These are phyloP conservation scores for Cyprinus carpio DNA, from an alignment of 2,113 vertebrate genomes.

Conservation along the genomic window DNA sequence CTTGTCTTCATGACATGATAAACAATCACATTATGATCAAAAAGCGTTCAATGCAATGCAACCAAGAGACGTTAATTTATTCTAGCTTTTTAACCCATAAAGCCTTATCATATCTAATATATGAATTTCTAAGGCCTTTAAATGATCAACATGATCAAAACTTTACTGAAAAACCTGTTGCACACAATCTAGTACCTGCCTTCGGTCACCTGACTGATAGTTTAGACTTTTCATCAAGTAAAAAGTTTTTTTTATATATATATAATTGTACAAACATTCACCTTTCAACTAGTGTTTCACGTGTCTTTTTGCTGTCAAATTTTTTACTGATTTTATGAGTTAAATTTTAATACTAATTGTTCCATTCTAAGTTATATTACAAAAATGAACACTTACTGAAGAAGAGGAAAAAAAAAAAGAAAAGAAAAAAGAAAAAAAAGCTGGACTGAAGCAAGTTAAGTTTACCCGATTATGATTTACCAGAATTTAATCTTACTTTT, in stretches of 20 bases:
- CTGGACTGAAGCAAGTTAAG: too few species aligned
- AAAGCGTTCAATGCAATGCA: background rate
- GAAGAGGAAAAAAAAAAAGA: too few species aligned
- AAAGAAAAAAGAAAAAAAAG: too few species aligned
- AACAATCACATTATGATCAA: background rate
- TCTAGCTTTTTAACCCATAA: background rate
- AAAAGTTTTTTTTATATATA: background rate
- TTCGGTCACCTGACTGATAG: background rate
- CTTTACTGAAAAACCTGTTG: background rate
- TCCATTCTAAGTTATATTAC: background rate
- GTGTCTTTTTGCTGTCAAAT: background rate
- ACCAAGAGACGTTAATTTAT: background rate
- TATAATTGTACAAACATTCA: background rate
- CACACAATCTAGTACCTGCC: background rate
- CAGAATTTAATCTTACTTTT: too few species aligned
- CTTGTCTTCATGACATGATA: background rate
- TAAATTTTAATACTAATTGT: background rate
- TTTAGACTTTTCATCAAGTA: background rate
- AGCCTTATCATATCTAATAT: background rate
- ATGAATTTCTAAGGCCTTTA: background rate
- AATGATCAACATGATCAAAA: background rate
- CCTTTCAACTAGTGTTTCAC: background rate
- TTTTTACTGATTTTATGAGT: background rate
- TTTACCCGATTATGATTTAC: background rate
- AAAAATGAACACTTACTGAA: background rate